These are phyloP conservation scores for Eupsilia transversa DNA, from an alignment of 2,888 invertebrate species.

Conservation along the genomic window DNA sequence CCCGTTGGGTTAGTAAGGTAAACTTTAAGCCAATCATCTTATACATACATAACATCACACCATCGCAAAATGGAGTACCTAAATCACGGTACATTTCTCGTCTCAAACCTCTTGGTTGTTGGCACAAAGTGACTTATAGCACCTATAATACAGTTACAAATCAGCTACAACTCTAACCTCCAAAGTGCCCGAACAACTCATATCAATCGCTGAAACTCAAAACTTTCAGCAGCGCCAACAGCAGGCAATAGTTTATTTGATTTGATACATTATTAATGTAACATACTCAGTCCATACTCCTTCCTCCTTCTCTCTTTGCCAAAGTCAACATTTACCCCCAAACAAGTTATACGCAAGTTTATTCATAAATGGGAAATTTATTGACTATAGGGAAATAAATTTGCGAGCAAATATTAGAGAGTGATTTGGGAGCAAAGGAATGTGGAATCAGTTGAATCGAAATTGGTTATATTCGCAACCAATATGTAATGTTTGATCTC, in stretches of 20 bases:
- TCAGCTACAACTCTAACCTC: conserved; percentile 26
- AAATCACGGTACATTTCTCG: not conserved
- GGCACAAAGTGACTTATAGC: conserved; percentile 3
- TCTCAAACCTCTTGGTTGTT: no score
- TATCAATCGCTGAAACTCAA: conserved; percentile 65
- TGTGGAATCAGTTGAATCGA: conserved; percentile 35
- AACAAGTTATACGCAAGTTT: conserved; percentile 64
- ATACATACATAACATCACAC: not conserved
- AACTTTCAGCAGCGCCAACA: conserved; percentile 51
- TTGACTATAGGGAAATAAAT: conserved; percentile 63
- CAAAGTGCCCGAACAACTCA: conserved; percentile 57
- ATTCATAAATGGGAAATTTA: conserved; percentile 64
- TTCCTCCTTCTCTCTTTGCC: conserved; percentile 34
- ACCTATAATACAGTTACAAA: conserved; percentile 9
- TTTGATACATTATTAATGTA: conserved; percentile 68
- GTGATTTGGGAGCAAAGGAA: conserved; percentile 44
- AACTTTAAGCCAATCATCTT: not conserved
- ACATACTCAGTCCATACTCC: conserved; percentile 43
- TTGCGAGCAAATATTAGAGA: conserved; percentile 53
- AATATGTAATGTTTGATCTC: conserved; percentile 51
- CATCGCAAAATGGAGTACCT: not conserved
- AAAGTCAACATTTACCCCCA: conserved; percentile 57
- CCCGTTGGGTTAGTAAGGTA: not conserved
- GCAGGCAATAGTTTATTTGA: conserved; percentile 64
- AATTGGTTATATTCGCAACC: conserved; percentile 46